Evolutionary conservation across 2,797 vertebrate genomes (phyloP).

Genomic region (Psittacula derbiana): DNA sequence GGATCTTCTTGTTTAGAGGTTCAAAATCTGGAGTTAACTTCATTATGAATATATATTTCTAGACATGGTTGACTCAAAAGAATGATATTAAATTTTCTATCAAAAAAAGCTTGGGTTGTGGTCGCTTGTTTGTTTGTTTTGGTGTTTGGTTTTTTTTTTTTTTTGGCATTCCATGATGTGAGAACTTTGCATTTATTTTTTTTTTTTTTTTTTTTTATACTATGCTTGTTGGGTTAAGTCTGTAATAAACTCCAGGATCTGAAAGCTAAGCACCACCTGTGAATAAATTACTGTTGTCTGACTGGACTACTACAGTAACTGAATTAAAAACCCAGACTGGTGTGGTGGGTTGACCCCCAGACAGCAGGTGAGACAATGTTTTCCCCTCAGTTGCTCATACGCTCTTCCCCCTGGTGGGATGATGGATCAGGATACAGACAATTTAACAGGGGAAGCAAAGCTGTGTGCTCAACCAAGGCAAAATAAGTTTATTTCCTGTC

Average conservation of each 20-base stretch:
- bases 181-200: not conserved
- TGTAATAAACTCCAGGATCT: conserved; percentile 23
- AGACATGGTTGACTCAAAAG: conserved; percentile 5
- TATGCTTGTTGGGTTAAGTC: not conserved
- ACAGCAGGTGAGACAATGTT: not conserved
- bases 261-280: not conserved
- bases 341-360: not conserved
- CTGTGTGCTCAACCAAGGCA: not conserved
- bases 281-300: not conserved
- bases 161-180: not conserved
- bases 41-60: not conserved
- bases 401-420: not conserved
- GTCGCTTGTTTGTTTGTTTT: not conserved
- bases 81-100: conserved; percentile 54
- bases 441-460: not conserved
- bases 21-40: not conserved
- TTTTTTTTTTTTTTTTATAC: not conserved
- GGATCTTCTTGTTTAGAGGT: not conserved
- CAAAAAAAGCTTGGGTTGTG: not conserved
- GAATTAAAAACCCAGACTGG: not conserved
- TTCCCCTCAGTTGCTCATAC: fast-evolving
- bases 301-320: not conserved
- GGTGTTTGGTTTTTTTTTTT: not conserved
- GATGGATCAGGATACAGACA: not conserved
- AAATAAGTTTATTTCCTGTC: not conserved